phyloP scores from a whole-genome alignment of 2,113 vertebrate genomes.

The Trematocara macrostoma region DNA sequence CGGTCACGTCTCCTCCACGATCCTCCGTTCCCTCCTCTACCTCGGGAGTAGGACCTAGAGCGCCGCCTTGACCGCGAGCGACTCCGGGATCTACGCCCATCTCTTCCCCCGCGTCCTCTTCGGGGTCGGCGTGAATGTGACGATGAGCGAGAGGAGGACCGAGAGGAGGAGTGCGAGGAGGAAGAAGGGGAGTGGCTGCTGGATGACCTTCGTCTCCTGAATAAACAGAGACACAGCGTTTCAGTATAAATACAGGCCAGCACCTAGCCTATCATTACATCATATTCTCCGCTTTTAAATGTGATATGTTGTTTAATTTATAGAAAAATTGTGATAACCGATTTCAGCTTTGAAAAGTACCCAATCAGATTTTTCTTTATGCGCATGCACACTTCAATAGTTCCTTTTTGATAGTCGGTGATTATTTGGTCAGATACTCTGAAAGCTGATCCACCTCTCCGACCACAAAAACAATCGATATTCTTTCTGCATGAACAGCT shows the following conservation, averaged over 20 bases:
- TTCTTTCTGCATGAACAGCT: constrained; percentile 26
- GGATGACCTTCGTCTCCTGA: constrained; percentile 74
- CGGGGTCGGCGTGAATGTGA: constrained; percentile 79
- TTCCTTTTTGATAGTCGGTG: not conserved
- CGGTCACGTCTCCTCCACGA: constrained; percentile 76
- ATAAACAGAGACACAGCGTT: constrained; percentile 47
- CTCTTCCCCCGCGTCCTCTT: constrained; percentile 71
- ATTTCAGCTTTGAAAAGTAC: not conserved
- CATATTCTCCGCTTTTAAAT: not conserved
- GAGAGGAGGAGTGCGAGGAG: constrained; percentile 76
- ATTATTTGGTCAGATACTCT: not conserved
- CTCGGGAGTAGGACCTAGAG: constrained; percentile 75
- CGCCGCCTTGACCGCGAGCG: constrained; percentile 77
- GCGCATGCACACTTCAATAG: not conserved
- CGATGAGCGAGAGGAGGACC: constrained; percentile 78
- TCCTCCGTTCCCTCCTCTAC: constrained; percentile 63
- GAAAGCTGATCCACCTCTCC: constrained; percentile 18
- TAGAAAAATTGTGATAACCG: not conserved
- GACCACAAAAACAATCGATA: constrained; percentile 18
- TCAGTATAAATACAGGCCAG: constrained; percentile 4
- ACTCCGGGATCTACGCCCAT: constrained; percentile 68
- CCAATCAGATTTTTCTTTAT: not conserved
- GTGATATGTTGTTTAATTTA: not conserved
- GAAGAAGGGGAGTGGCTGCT: constrained; percentile 71
- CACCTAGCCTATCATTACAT: constrained; percentile 21